phyloP scores from a whole-genome alignment of 2,113 vertebrate species.

The Anolis carolinensis region DNA sequence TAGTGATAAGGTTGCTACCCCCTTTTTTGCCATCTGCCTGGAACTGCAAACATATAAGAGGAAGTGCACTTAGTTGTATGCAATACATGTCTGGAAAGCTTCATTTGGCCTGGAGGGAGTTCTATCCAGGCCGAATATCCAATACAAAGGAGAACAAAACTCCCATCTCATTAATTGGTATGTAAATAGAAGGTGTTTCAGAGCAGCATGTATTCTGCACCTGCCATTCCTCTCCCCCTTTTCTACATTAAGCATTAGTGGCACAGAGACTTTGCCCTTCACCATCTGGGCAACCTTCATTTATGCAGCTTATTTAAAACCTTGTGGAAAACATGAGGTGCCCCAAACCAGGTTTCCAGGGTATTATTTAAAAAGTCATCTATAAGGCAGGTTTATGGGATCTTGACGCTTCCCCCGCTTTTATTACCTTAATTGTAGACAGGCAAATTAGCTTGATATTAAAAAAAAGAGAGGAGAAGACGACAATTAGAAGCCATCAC shows the following conservation, averaged over 20 bases:
- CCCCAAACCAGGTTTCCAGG: neutral
- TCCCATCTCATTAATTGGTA: neutral
- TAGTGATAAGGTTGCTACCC: neutral
- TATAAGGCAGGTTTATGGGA: constrained; percentile 71
- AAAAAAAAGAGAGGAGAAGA: neutral
- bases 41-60: neutral
- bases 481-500: constrained; percentile 25
- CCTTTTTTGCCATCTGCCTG: too few relatives aligned
- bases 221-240: neutral
- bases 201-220: neutral
- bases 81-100: neutral
- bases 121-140: neutral
- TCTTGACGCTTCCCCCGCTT: constrained; percentile 52
- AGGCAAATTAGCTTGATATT: constrained; percentile 24
- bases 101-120: neutral
- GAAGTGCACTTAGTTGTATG: neutral
- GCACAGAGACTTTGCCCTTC: neutral
- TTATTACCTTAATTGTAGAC: constrained; percentile 13
- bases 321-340: neutral
- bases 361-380: constrained; percentile 8
- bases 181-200: neutral
- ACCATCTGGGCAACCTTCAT: neutral
- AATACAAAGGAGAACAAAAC: accelerated
- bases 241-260: neutral
- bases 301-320: neutral